These are phyloP conservation scores for Pluvianellus socialis DNA, from an alignment of 2,113 vertebrate genomes.

Conservation along the genomic window DNA sequence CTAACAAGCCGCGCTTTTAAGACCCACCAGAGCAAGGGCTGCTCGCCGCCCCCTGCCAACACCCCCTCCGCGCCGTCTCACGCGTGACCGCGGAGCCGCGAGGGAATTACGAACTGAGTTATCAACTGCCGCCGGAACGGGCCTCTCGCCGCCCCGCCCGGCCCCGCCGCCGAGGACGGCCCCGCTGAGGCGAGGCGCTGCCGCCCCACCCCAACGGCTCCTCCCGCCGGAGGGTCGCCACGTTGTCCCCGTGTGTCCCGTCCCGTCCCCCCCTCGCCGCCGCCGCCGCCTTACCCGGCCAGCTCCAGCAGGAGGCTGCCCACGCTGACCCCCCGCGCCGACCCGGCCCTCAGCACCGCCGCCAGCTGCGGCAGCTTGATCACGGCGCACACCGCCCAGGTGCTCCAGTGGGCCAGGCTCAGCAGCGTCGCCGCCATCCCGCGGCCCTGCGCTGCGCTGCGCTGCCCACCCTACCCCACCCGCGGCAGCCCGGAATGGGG, in stretches of 20 bases:
- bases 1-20: accelerated
- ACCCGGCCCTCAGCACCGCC: constrained; percentile 77
- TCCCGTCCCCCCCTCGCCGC: too few relatives aligned
- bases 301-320: constrained; percentile 87
- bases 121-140: accelerated
- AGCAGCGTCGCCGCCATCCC: constrained; percentile 26
- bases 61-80: accelerated
- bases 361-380: constrained; percentile 91
- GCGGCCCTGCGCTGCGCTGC: too few relatives aligned
- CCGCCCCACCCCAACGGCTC: neutral
- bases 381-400: constrained; percentile 82
- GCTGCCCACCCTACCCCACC: neutral
- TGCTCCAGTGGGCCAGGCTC: constrained; percentile 80
- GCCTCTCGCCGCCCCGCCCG: too few relatives aligned
- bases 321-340: constrained; percentile 83
- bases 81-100: accelerated
- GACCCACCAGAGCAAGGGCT: accelerated
- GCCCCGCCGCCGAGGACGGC: neutral
- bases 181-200: neutral
- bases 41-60: neutral
- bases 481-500: too few relatives aligned
- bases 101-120: accelerated
- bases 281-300: constrained; percentile 79
- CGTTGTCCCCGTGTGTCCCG: too few relatives aligned
- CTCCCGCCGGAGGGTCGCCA: neutral